Evolutionary conservation across 2,888 invertebrate species (phyloP).

Genomic region (Xanthorhoe designata): DNA sequence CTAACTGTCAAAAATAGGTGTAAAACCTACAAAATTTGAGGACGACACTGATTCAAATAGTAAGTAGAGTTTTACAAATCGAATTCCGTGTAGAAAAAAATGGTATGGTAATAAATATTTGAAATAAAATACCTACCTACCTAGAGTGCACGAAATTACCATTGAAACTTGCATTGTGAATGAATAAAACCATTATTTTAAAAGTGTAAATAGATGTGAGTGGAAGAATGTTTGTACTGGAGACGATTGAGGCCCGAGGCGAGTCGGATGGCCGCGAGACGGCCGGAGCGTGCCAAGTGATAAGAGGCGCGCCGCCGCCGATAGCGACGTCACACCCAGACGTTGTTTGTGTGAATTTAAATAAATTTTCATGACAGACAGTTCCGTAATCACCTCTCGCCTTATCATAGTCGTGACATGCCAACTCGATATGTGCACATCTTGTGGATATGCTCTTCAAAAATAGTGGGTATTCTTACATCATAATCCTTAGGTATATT

Average conservation of each 20-base stretch:
- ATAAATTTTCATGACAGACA: conserved; percentile 86
- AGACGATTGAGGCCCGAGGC: conserved; percentile 71
- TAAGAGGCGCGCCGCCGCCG: conserved; percentile 85
- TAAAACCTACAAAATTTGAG: conserved; percentile 78
- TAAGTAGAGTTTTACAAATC: conserved; percentile 63
- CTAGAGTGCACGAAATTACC: conserved; percentile 8
- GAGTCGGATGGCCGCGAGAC: conserved; percentile 76
- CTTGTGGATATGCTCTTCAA: conserved; percentile 51
- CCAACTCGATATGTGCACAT: conserved; percentile 66
- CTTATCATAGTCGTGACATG: conserved; percentile 75
- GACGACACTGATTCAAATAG: conserved; percentile 83
- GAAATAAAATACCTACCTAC: neutral
- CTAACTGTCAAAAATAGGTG: conserved; percentile 77
- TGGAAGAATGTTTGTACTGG: conserved; percentile 70
- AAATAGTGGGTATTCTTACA: conserved; percentile 48
- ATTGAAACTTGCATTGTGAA: conserved; percentile 29
- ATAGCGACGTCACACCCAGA: conserved; percentile 86
- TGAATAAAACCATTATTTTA: conserved; percentile 20
- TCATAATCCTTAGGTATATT: neutral
- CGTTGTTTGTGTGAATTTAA: conserved; percentile 86
- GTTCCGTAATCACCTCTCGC: conserved; percentile 84
- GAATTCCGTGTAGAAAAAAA: neutral
- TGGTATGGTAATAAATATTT: neutral
- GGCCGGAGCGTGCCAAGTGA: conserved; percentile 85
- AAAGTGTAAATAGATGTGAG: conserved; percentile 54